phyloP scores from a whole-genome alignment of 2,888 invertebrate genomes.

The Lasioglossum oenotherae region DNA sequence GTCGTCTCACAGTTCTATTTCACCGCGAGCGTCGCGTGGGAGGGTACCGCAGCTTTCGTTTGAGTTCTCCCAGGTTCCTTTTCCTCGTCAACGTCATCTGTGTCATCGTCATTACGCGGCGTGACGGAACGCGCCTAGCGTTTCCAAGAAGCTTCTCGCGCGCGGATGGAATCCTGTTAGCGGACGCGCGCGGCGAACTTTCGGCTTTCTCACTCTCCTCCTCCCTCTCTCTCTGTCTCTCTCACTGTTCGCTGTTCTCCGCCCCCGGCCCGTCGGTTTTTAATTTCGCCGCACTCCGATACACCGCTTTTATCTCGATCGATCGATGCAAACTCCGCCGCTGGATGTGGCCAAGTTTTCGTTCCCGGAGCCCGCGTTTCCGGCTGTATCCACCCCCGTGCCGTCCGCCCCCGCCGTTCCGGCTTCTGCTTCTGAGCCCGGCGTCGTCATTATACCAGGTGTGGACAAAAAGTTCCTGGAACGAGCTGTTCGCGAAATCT shows the following conservation, averaged over 20 bases:
- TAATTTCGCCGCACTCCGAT: conserved; percentile 56
- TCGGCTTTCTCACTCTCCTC: not conserved
- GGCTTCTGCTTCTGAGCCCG: not conserved
- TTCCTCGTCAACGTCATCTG: conserved; percentile 35
- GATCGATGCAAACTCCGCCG: conserved; percentile 51
- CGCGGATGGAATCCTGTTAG: conserved; percentile 51
- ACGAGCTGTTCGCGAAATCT: not conserved
- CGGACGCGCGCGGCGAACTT: conserved; percentile 1
- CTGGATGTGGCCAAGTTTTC: conserved; percentile 41
- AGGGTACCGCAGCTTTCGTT: conserved; percentile 33
- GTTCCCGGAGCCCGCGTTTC: conserved; percentile 38
- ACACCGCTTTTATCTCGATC: conserved; percentile 54
- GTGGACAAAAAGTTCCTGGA: not conserved
- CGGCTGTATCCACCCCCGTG: not conserved
- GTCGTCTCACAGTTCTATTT: conserved; percentile 42
- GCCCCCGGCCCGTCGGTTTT: conserved; percentile 34
- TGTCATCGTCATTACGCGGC: conserved; percentile 41
- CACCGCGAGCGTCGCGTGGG: conserved; percentile 46
- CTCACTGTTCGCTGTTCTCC: not conserved
- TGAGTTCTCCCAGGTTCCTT: conserved; percentile 7
- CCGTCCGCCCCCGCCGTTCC: not conserved
- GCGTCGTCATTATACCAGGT: not conserved
- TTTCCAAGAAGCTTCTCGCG: conserved; percentile 20
- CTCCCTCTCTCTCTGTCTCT: not conserved
- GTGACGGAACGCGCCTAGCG: conserved; percentile 18